Percentiles rank a stretch among this genome's conserved stretches.
These are phyloP conservation scores for Athetis lepigone DNA, from an alignment of 2,888 invertebrate species.

Conservation along the genomic window DNA sequence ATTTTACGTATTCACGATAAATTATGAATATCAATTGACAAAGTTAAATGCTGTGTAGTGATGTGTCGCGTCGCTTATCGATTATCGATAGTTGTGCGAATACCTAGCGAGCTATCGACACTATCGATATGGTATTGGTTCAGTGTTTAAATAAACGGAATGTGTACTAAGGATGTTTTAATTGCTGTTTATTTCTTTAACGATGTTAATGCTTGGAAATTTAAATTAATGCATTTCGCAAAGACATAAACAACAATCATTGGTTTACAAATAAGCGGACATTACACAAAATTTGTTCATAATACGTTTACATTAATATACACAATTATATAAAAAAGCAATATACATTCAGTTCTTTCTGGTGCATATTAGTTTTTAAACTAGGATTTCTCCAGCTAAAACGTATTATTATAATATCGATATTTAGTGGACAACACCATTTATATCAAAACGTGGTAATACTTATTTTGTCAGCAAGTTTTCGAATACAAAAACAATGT, in stretches of 20 bases:
- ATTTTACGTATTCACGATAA: slow-evolving; percentile 56
- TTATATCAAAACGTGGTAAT: slow-evolving; percentile 50
- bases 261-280: slow-evolving; percentile 38
- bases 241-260: slow-evolving; percentile 40
- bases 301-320: slow-evolving; percentile 61
- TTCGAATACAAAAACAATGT: slow-evolving; percentile 24
- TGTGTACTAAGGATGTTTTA: slow-evolving; percentile 47
- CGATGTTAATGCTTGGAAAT: not conserved
- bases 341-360: slow-evolving; percentile 72
- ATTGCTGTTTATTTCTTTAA: slow-evolving; percentile 35
- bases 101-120: slow-evolving; percentile 50
- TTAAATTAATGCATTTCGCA: not conserved
- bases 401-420: slow-evolving; percentile 46
- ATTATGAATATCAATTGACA: slow-evolving; percentile 71
- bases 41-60: slow-evolving; percentile 60
- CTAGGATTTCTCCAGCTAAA: slow-evolving; percentile 50
- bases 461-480: slow-evolving; percentile 37
- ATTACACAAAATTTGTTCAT: slow-evolving; percentile 59
- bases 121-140: slow-evolving; percentile 52
- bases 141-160: slow-evolving; percentile 56
- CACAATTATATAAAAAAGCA: slow-evolving; percentile 65
- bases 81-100: slow-evolving; percentile 56
- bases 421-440: slow-evolving; percentile 57
- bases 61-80: slow-evolving; percentile 53
- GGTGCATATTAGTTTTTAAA: slow-evolving; percentile 58